Percentiles rank a stretch among this genome's conserved stretches.
These are phyloP conservation scores for Andrena hattorfiana DNA, from an alignment of 2,888 invertebrate species.

Conservation along the genomic window DNA sequence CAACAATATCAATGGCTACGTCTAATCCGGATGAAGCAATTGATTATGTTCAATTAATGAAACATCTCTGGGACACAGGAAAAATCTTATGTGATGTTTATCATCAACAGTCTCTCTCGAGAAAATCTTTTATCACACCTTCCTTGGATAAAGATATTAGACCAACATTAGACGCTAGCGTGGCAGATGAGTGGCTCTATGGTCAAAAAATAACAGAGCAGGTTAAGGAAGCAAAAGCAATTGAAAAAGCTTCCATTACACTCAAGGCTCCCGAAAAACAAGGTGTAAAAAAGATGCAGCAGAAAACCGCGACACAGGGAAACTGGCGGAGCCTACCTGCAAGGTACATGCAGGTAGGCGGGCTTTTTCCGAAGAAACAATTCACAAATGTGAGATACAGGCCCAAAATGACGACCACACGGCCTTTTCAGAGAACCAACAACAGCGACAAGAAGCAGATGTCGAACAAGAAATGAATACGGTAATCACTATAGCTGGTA, in stretches of 20 bases:
- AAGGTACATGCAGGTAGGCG: slow-evolving; percentile 1
- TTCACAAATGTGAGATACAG: slow-evolving; percentile 1
- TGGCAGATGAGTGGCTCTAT: background rate
- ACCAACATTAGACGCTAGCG: background rate
- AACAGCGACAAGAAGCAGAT: background rate
- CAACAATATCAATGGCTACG: too few relatives aligned
- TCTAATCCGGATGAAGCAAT: too few relatives aligned
- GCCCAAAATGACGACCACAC: background rate
- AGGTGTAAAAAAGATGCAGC: background rate
- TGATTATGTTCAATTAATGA: too few relatives aligned
- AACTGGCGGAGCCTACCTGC: background rate
- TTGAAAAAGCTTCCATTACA: too few relatives aligned
- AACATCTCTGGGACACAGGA: too few relatives aligned
- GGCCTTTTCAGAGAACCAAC: background rate
- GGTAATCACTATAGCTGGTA: background rate
- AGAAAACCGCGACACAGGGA: background rate
- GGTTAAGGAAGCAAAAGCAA: too few relatives aligned
- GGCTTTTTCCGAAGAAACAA: background rate
- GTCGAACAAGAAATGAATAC: background rate
- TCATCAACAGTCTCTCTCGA: too few relatives aligned
- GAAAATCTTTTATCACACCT: too few relatives aligned
- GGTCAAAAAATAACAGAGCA: background rate
- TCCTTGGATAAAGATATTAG: background rate
- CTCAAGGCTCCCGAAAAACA: background rate
- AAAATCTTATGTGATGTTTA: too few relatives aligned